Evolutionary conservation across 2,888 invertebrate species (phyloP), one percentile per base, ranked within the genome.

Genomic region (Drosophila seclusa): DNA sequence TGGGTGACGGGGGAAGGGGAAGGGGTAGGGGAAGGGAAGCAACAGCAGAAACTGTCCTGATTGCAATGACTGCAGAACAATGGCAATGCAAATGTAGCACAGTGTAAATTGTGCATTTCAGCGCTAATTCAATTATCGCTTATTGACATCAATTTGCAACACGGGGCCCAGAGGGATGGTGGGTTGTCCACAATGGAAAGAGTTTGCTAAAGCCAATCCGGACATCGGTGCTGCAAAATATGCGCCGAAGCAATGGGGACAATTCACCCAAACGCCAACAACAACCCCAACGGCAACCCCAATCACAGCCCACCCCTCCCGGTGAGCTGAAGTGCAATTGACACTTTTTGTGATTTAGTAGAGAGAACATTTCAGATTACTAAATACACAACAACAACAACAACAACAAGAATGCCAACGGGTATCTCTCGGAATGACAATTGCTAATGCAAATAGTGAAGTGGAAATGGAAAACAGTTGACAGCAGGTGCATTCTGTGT

Each of bases 81-180:
- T 74, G 64, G 53, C 77, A 77, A 60, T 78, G 82, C 76, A 74
- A 45, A 83, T 78, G 78, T 81, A 72, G 85, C 70, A 76, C 83
- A 84, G 83, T 80, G 83, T 76, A 81, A 73, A 76, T 75, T 85
- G 85, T 75, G 74, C 77, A 82, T 82, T 80, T 84, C 78, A 82
- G 73, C 80, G 80, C 79, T 91, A 91, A 90, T 90, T 89, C 89
- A 90, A 90, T 90, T 91, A 90, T 88, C 89, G 84, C 83, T 89
- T 90, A 90, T 89, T 90, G 90, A 89, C 88, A 89, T 80, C 90
- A 85, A 90, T 90, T 90, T 83, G 75, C 76, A 63, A 62, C 63
- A 45, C 29, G 42, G n/a, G 18, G 21, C 58, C 48, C 18, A 13
- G 32, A 1, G 49, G 13, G 31, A n/a, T 16, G 45, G 21, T 7